Conservation (phyloP, 2,113 vertebrate genomes). For the Tachysurus fulvidraco region DNA sequence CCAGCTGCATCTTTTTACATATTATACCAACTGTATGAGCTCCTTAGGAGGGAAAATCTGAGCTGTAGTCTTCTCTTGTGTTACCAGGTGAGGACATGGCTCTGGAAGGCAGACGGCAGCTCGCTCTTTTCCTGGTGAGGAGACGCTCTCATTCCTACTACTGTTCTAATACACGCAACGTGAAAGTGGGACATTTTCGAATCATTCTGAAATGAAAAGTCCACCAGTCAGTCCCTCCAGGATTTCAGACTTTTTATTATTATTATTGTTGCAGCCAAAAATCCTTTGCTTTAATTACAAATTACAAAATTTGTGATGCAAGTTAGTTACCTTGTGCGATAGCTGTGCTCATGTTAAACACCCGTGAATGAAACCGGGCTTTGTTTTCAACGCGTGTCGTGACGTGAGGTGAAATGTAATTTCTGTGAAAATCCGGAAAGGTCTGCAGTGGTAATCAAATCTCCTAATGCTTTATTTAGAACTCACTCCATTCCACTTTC, state of each 20-base stretch:
- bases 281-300: no score
- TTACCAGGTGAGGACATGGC: conserved; percentile 84
- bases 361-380: no score
- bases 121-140: conserved; percentile 85
- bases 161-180: neutral
- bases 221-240: neutral
- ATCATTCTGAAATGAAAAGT: neutral
- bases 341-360: no score
- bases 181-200: neutral
- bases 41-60: neutral
- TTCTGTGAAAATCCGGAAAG: neutral
- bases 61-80: neutral
- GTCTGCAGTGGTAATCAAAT: neutral
- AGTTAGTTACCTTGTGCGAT: no score
- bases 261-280: no score
- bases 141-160: neutral
- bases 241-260: no score
- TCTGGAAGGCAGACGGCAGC: conserved; percentile 72
- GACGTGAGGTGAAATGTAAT: no score
- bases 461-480: neutral
- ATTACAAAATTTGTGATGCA: no score
- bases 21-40: neutral
- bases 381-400: no score
- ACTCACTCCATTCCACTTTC: neutral
- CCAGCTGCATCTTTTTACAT: neutral